A percentile compares a stretch with the other conserved stretches of the same genome.
Conservation (phyloP, 2,113 vertebrate genomes). For the Callorhinus ursinus region DNA sequence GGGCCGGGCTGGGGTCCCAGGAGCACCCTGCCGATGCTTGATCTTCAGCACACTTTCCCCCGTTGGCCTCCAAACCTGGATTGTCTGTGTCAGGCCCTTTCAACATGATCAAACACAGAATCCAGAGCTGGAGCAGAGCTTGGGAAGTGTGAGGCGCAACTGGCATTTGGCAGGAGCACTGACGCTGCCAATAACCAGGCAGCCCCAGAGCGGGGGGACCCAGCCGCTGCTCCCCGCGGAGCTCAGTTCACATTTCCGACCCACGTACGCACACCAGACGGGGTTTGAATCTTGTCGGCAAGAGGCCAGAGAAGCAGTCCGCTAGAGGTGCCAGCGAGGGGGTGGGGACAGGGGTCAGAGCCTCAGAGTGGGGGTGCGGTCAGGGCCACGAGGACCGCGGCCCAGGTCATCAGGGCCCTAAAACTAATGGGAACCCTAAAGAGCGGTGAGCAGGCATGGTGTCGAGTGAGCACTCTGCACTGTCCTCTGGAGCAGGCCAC, state of each 20-base stretch:
- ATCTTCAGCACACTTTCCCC: conserved; percentile 66
- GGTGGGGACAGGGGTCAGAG: background rate
- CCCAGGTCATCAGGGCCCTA: background rate
- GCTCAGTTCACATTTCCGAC: background rate
- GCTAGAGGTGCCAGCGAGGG: background rate
- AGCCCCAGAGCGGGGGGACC: background rate
- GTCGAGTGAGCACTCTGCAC: background rate
- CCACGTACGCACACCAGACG: background rate
- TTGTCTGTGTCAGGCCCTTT: conserved; percentile 71
- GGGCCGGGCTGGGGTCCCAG: conserved; percentile 33
- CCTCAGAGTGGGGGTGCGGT: rapidly evolving
- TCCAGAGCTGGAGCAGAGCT: background rate
- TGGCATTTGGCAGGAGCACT: background rate
- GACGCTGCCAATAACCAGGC: conserved; percentile 25
- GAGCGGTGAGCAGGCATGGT: rapidly evolving
- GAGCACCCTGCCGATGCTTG: conserved; percentile 56
- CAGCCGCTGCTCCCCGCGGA: background rate
- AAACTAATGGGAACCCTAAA: background rate
- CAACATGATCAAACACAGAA: conserved; percentile 74
- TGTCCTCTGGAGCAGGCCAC: background rate
- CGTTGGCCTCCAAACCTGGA: conserved; percentile 65
- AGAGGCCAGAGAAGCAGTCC: conserved; percentile 45
- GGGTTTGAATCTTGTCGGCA: background rate
- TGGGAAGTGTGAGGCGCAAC: background rate
- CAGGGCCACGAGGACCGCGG: no score